These are phyloP conservation scores for Clarias macrocephalus DNA, from an alignment of 2,113 vertebrate genomes.

Conservation along the genomic window DNA sequence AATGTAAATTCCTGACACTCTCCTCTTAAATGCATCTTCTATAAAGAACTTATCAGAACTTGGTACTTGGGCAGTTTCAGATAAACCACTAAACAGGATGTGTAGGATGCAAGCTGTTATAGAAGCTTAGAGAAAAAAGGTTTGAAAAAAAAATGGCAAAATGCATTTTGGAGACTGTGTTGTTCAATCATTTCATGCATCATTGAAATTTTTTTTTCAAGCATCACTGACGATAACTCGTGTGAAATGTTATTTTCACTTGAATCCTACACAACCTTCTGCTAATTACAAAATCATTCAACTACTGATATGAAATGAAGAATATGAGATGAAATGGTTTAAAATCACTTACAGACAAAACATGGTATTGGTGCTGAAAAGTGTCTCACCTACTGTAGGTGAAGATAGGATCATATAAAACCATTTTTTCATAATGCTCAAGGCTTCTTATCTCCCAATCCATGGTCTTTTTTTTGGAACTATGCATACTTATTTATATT, in stretches of 20 bases:
- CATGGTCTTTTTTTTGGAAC: no score
- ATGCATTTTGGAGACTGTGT: background rate
- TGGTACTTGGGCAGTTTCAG: background rate
- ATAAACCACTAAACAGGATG: background rate
- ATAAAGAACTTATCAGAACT: background rate
- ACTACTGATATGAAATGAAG: background rate
- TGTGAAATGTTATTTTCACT: background rate
- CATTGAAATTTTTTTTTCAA: background rate
- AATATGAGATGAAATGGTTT: background rate
- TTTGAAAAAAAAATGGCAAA: background rate
- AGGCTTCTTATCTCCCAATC: no score
- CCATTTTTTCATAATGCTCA: no score
- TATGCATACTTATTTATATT: no score
- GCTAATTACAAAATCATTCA: background rate
- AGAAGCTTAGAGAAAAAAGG: background rate
- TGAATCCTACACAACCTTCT: background rate
- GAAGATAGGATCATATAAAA: no score
- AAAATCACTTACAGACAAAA: background rate
- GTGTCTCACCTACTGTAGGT: no score
- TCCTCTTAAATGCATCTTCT: no score
- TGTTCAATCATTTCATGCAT: conserved; percentile 1
- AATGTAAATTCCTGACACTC: background rate
- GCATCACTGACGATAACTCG: background rate
- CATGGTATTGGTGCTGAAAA: no score
- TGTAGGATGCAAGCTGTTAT: background rate